Evolutionary conservation across 2,113 vertebrate species (phyloP).

Genomic region (Neopipo cinnamomea): DNA sequence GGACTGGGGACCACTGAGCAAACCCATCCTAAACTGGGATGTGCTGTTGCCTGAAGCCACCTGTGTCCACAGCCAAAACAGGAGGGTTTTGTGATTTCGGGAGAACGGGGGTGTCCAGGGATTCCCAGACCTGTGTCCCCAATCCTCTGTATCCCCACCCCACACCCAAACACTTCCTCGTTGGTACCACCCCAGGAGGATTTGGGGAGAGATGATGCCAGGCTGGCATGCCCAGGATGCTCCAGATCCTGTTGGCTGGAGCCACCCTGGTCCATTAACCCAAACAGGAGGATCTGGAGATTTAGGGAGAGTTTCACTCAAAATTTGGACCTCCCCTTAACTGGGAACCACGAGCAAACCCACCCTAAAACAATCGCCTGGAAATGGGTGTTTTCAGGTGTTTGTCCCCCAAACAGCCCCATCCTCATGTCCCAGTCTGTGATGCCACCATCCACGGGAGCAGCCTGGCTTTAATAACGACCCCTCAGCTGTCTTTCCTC

Average conservation of each 20-base stretch:
- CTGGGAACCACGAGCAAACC: not conserved
- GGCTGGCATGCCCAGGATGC: not conserved
- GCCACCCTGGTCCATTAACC: not conserved
- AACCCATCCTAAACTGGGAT: not conserved
- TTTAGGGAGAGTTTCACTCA: rapidly evolving
- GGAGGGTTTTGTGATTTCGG: not conserved
- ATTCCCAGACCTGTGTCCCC: not conserved
- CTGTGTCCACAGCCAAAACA: not conserved
- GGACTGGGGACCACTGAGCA: not conserved
- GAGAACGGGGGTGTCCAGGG: not conserved
- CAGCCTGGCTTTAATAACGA: not conserved
- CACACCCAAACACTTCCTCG: not conserved
- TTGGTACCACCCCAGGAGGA: not conserved
- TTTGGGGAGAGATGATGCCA: not conserved
- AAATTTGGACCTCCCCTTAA: not conserved
- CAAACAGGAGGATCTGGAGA: not conserved
- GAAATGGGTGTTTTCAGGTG: not conserved
- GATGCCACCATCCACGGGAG: rapidly evolving
- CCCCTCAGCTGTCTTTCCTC: not conserved
- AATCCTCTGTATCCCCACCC: not conserved
- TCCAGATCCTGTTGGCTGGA: not conserved
- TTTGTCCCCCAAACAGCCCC: not conserved
- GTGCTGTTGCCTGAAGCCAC: not conserved
- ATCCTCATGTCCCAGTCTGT: not conserved
- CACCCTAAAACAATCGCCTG: not conserved